Base-by-base conservation (phyloP, 2,888 invertebrate species). In the Drosophila macrothrix region DNA sequence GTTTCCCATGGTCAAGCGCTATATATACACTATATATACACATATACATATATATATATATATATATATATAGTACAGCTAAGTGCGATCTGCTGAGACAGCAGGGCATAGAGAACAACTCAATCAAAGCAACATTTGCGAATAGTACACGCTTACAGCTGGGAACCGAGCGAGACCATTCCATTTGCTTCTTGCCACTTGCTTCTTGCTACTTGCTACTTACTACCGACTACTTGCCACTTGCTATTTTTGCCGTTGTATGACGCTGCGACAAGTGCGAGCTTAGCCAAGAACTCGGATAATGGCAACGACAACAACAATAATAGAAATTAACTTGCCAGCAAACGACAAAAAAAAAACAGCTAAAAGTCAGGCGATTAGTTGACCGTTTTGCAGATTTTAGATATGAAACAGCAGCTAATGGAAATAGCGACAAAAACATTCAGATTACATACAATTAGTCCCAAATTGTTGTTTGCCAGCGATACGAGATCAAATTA, bases 41-140 rank as follows among this genome's bases (percentile, higher is more conserved):
- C 65, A 70, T 65, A 80, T 90, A 10, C 3, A 25, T 31, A 60
- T 28, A 60, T 56, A 31, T 43, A n/a, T 19, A 68, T 66, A 78
- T 58, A 72, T 55, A 65, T 75, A 68, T 69, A 70, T 65, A 80
- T 90, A 85, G 85, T 85, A 85, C 85, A 85, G 85, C 85, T 85
- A 85, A 61, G 73, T 55, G 76, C 63, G 80, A 88, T 78, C 80
- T 84, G 84, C 70, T 74, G 83, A 76, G 86, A 61, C 87, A 83
- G 37, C 67, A 59, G 69, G 63, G 74, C 71, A 73, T 74, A 80
- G 67, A 78, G 88, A 90, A 90, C 88, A 90, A 82, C 86, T 90
- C 86, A 87, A 87, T 87, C 90, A 88, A 83, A 75, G 75, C 86
- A 77, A 82, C 80, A 73, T 77, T 83, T 73, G 80, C 80, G 72